Evolutionary conservation across 2,797 vertebrate genomes (phyloP).

Genomic region (Chloroceryle inda): DNA sequence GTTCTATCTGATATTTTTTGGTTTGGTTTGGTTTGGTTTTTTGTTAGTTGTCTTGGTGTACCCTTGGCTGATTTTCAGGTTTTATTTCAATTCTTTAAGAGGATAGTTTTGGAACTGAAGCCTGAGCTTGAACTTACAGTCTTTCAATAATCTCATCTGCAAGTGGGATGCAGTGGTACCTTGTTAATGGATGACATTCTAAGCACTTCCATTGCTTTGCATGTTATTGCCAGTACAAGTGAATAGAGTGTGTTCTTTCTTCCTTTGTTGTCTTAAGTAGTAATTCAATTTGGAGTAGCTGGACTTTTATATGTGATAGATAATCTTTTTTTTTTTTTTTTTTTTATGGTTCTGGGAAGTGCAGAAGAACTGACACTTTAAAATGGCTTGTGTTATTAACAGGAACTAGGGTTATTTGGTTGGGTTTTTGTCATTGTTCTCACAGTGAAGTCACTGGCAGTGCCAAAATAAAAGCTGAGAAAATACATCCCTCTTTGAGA

Average conservation of each 20-base stretch:
- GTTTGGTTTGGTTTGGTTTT: background rate
- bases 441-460: background rate
- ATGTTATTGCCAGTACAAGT: background rate
- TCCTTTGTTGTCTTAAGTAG: background rate
- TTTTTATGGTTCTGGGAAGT: background rate
- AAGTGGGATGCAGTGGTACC: background rate
- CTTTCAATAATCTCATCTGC: background rate
- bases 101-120: background rate
- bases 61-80: background rate
- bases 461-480: background rate
- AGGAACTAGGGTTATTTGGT: background rate
- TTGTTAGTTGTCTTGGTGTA: background rate
- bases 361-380: background rate
- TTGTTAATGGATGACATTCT: background rate
- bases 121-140: background rate
- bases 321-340: background rate
- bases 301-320: background rate
- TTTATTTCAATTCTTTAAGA: background rate
- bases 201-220: background rate
- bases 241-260: background rate
- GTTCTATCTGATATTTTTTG: background rate
- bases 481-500: background rate
- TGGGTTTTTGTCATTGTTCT: background rate
- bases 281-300: background rate
- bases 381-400: background rate